Evolutionary conservation across 1,140 invertebrate species (phyloP).

Genomic region (Cephus cinctus): DNA sequence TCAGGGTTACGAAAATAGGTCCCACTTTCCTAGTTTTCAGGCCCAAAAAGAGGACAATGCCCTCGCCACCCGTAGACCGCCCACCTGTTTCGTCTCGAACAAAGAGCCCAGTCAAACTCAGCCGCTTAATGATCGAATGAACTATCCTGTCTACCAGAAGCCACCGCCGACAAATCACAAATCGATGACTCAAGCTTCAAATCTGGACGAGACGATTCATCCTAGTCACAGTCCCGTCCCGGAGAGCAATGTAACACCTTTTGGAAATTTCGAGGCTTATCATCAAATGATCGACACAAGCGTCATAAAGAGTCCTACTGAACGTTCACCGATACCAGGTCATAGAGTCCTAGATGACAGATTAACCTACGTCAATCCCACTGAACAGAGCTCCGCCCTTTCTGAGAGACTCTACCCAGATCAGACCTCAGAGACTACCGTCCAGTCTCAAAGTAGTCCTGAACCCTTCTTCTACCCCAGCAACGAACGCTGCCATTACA

Average conservation of each 20-base stretch:
- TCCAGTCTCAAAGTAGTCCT: slow-evolving; percentile 35
- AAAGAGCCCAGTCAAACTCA: slow-evolving; percentile 33
- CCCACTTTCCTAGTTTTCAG: slow-evolving; percentile 33
- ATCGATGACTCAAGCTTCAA: slow-evolving; percentile 13
- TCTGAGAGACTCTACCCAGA: slow-evolving; percentile 35
- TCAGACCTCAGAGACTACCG: slow-evolving; percentile 15
- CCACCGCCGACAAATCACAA: background rate
- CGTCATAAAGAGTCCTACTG: slow-evolving; percentile 7
- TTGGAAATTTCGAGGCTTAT: slow-evolving; percentile 30
- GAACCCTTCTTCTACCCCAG: slow-evolving; percentile 44
- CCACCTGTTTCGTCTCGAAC: slow-evolving; percentile 24
- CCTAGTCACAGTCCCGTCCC: slow-evolving; percentile 24
- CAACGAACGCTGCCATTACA: slow-evolving; percentile 47
- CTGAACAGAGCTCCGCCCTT: slow-evolving; percentile 23
- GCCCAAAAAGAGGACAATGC: slow-evolving; percentile 29
- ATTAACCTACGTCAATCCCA: slow-evolving; percentile 27
- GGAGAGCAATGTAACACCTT: slow-evolving; percentile 16
- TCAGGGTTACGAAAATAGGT: slow-evolving; percentile 28
- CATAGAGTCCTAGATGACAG: slow-evolving; percentile 28
- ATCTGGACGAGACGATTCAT: slow-evolving; percentile 12
- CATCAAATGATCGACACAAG: slow-evolving; percentile 26
- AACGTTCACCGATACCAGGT: background rate
- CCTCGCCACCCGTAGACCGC: slow-evolving; percentile 21
- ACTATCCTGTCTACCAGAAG: slow-evolving; percentile 18
- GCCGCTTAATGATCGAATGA: slow-evolving; percentile 10